Base-by-base conservation (phyloP, 2,888 invertebrate species). In the Leptinotarsa rubiginosa region DNA sequence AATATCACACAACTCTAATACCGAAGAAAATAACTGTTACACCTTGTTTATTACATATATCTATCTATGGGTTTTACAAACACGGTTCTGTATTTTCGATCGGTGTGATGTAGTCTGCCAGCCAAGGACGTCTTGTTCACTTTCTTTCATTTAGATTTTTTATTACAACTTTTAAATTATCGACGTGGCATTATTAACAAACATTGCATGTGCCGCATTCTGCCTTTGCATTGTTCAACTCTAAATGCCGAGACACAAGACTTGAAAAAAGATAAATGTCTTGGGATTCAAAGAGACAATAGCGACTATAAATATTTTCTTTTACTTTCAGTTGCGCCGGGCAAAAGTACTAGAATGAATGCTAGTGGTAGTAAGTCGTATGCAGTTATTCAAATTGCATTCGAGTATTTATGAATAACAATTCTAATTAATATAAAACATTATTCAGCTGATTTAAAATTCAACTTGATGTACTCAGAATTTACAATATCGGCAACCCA, bases 41-140 rank as follows among this genome's bases (percentile, higher is more conserved):
- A 56, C 56, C 20, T 22, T 16, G 13, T 56, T 56, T 22, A 41
- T 16, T 31, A 10, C 62, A 62, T 16, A 31, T 31, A 62, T 62
- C 31, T 62, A 31, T 62, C 62, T 62, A 25, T 31, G 62, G 62
- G 62, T 62, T 62, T 41, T 41, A 31, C 62, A 31, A 62, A 62
- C 41, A 41, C 62, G 62, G 62, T 62, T 41, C 62, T 41, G 62
- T 62, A 62, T 62, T 62, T 62, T 62, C 62, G 62, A 41, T 62
- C 69, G 56, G 68, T 75, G 73, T 76, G 76, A 69, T 72, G 72
- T 74, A 74, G 79, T 81, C 78, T 80, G 75, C 77, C 76, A 77
- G 70, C 76, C 83, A 84, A 84, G 84, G 84, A 77, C 81, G 80
- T 74, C 84, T 75, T 82, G 84, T 84, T 83, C 79, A 81, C 83